phyloP scores from a whole-genome alignment of 2,797 vertebrate genomes.

The Paguma larvata region DNA sequence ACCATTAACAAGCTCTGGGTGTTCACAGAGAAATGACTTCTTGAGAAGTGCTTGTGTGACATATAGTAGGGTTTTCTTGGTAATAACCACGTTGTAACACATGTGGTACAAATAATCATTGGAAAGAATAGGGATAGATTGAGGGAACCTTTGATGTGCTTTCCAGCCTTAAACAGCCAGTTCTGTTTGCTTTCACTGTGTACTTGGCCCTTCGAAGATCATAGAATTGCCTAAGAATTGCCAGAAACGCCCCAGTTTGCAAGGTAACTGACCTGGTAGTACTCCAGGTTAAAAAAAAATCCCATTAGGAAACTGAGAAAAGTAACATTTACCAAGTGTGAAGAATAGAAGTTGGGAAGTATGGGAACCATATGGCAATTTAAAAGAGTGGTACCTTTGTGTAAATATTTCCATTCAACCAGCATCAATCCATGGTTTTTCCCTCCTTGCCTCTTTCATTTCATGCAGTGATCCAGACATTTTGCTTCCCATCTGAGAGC shows the following conservation, averaged over 20 bases:
- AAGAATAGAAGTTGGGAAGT: background rate
- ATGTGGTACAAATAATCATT: background rate
- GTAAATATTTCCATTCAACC: conserved; percentile 57
- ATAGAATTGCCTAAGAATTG: background rate
- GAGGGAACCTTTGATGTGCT: background rate
- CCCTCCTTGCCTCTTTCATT: background rate
- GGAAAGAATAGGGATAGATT: background rate
- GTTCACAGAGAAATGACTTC: background rate
- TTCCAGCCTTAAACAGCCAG: background rate
- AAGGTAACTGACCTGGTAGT: background rate
- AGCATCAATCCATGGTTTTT: background rate
- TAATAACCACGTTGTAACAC: background rate
- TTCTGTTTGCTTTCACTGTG: background rate
- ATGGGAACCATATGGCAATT: background rate
- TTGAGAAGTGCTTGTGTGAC: background rate
- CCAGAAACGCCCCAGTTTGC: background rate
- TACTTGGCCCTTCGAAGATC: background rate
- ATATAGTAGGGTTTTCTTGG: background rate
- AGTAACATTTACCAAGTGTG: background rate
- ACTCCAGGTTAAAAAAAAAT: background rate
- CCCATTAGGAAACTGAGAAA: background rate
- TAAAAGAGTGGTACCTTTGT: conserved; percentile 26
- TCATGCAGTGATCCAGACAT: background rate
- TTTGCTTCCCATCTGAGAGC: background rate
- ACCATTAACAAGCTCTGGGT: background rate